Evolutionary conservation across 2,113 vertebrate species (phyloP).

Genomic region (Tylochromis polylepis): DNA sequence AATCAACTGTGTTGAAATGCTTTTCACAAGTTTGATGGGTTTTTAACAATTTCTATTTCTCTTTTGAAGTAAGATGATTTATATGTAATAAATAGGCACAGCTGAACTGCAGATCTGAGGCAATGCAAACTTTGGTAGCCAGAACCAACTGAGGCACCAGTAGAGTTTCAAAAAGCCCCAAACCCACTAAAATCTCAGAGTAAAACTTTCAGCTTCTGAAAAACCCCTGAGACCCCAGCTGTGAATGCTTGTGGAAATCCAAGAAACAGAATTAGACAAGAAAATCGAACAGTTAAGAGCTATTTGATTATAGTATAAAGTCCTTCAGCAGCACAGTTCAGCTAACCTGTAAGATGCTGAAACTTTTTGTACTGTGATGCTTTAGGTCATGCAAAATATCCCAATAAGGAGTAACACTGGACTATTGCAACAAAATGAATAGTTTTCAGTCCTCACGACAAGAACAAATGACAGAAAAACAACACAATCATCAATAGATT

Average conservation of each 20-base stretch:
- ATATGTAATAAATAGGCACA: neutral
- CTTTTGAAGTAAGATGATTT: neutral
- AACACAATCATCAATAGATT: rapidly evolving
- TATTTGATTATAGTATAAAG: neutral
- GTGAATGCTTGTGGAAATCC: neutral
- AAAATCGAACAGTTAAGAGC: neutral
- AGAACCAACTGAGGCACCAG: neutral
- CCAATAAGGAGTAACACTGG: rapidly evolving
- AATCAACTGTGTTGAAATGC: neutral
- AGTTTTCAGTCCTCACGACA: neutral
- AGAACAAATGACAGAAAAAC: neutral
- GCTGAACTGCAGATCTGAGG: neutral
- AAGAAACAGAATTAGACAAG: neutral
- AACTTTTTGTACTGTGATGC: neutral
- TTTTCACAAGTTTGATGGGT: neutral
- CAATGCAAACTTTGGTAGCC: neutral
- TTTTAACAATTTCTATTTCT: neutral
- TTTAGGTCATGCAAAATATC: neutral
- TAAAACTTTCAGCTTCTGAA: too few relatives aligned
- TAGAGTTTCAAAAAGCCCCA: neutral
- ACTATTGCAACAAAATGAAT: neutral
- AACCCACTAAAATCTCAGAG: too few relatives aligned
- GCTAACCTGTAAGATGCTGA: neutral
- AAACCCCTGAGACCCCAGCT: neutral
- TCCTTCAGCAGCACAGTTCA: neutral